These are phyloP conservation scores for Nudaria mundana DNA, from an alignment of 2,888 invertebrate genomes.

Conservation along the genomic window DNA sequence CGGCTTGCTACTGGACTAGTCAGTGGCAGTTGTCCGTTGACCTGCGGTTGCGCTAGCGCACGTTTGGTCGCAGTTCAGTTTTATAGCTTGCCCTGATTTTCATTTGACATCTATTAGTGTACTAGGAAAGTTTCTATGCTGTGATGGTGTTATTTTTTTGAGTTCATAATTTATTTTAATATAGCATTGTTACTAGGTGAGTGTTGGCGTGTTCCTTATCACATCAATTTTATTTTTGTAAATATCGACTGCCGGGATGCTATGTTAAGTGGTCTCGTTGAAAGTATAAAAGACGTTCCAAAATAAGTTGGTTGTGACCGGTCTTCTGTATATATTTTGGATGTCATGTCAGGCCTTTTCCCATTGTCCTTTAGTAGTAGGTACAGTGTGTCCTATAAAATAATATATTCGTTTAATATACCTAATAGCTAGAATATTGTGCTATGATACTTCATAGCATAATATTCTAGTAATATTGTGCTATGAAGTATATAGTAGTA, in stretches of 20 bases:
- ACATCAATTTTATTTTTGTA: background rate
- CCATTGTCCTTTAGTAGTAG: too few relatives aligned
- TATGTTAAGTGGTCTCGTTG: background rate
- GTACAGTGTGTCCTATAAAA: too few relatives aligned
- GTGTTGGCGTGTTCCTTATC: background rate
- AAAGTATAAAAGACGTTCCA: background rate
- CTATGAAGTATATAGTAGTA: too few relatives aligned
- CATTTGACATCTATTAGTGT: conserved; percentile 7
- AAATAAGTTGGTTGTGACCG: background rate
- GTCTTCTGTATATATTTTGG: too few relatives aligned
- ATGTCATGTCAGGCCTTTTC: too few relatives aligned
- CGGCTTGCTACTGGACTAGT: conserved; percentile 49
- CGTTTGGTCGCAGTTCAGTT: conserved; percentile 21
- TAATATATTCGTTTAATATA: too few relatives aligned
- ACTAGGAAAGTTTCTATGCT: conserved; percentile 1
- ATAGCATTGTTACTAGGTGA: background rate
- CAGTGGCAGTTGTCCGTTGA: conserved; percentile 67
- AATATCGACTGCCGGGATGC: background rate
- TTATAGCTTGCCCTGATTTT: conserved; percentile 14
- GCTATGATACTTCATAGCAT: too few relatives aligned
- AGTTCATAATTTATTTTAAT: background rate
- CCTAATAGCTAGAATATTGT: too few relatives aligned
- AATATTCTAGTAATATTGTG: too few relatives aligned
- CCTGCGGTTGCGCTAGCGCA: conserved; percentile 52
- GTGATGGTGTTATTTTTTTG: conserved; percentile 1